Percentiles rank a stretch among this genome's conserved stretches.
Conservation (phyloP, 1,140 invertebrate species). For the Tetragnatha versicolor region DNA sequence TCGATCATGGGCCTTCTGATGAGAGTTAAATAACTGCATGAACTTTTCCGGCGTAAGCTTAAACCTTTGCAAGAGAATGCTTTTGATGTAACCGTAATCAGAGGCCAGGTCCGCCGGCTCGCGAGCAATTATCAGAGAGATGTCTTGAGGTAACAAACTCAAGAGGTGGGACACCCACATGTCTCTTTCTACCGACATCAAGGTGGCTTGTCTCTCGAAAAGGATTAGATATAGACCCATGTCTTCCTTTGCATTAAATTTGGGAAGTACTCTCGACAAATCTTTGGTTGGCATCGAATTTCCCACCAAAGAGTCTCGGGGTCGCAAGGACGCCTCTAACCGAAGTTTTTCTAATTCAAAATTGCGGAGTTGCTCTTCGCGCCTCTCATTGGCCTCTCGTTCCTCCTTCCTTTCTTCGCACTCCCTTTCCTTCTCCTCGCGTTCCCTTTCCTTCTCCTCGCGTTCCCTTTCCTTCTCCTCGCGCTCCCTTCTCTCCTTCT, state of each 20-base stretch:
- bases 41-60: conserved; percentile 4
- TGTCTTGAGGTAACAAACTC: background rate
- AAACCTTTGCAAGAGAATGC: background rate
- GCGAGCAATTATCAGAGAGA: background rate
- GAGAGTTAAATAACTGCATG: background rate
- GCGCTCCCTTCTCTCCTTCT: too few relatives aligned
- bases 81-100: background rate
- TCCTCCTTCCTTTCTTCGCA: too few relatives aligned
- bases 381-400: too few relatives aligned
- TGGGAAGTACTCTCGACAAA: background rate
- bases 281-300: too few relatives aligned
- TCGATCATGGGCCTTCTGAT: background rate
- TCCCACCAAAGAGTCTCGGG: too few relatives aligned
- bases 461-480: too few relatives aligned
- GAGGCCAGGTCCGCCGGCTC: background rate
- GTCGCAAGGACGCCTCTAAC: too few relatives aligned
- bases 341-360: too few relatives aligned
- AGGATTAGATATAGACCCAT: background rate
- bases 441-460: too few relatives aligned
- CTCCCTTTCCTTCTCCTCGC: too few relatives aligned
- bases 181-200: background rate
- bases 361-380: too few relatives aligned
- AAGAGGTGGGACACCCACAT: background rate
- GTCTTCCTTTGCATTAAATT: background rate
- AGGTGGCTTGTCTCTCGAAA: background rate